A percentile compares a stretch with the other conserved stretches of the same genome.
Conservation (phyloP, 2,113 vertebrate genomes). For the Melanerpes aurifrons region DNA sequence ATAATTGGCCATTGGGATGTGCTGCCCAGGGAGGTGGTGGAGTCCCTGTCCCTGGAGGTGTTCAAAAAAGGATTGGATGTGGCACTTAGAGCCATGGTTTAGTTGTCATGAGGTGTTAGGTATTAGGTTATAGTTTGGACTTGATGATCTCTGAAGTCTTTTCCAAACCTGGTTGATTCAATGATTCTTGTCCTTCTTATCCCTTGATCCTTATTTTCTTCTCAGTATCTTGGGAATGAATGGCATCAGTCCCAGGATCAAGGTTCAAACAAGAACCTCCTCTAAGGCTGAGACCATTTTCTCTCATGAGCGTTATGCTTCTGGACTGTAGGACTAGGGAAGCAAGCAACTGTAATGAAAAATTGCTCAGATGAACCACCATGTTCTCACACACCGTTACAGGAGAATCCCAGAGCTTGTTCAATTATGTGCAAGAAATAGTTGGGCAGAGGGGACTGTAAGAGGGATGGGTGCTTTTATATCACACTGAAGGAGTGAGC, state of each 20-base stretch:
- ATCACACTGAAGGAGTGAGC: neutral
- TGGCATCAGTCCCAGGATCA: neutral
- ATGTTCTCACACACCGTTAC: neutral
- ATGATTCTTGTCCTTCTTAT: neutral
- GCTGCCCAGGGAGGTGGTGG: too few species aligned
- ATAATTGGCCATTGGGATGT: too few species aligned
- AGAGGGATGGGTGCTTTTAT: neutral
- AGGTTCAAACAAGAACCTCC: neutral
- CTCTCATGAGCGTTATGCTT: fast-evolving
- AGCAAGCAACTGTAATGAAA: neutral
- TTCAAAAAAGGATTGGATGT: too few species aligned
- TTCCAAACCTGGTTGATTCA: too few species aligned
- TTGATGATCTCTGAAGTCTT: too few species aligned
- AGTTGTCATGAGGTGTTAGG: too few species aligned
- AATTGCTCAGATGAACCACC: neutral
- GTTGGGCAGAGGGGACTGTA: neutral
- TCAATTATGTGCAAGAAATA: neutral
- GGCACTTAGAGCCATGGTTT: too few species aligned
- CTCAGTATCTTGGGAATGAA: neutral
- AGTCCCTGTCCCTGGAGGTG: too few species aligned
- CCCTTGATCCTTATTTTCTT: neutral
- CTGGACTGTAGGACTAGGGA: neutral
- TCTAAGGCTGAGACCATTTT: neutral
- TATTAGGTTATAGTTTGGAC: too few species aligned
- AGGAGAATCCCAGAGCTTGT: neutral